Evolutionary conservation across 2,113 vertebrate species (phyloP).

Genomic region (Forbesichthys agassizii): DNA sequence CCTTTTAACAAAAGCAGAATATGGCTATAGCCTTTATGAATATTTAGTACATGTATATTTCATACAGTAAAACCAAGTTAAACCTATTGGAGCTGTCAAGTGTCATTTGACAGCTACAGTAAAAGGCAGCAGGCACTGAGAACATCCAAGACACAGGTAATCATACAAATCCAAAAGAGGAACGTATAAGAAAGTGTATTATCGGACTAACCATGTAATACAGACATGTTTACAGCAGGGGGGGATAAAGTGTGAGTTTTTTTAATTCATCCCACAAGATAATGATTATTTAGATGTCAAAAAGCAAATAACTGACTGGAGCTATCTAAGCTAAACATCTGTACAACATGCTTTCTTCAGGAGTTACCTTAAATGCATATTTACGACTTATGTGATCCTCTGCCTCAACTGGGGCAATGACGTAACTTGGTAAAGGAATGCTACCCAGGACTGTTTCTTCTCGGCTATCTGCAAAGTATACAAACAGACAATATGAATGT

Average conservation of each 20-base stretch:
- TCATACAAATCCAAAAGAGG: neutral
- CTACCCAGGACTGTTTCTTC: slow-evolving; percentile 96
- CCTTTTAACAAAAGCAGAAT: neutral
- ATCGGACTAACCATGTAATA: neutral
- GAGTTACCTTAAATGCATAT: slow-evolving; percentile 93
- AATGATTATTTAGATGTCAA: neutral
- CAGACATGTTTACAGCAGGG: neutral
- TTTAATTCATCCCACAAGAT: neutral
- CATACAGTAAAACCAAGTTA: no score
- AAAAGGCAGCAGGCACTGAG: neutral
- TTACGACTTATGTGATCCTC: slow-evolving; percentile 97
- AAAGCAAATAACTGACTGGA: neutral
- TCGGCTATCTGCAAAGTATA: slow-evolving; percentile 84
- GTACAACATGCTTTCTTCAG: neutral
- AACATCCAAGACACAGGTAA: neutral
- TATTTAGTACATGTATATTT: neutral
- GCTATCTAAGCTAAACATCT: neutral
- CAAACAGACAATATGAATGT: neutral
- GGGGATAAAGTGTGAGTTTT: neutral
- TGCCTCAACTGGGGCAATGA: slow-evolving; percentile 85
- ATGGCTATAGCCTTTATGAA: neutral
- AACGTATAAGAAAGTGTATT: no score
- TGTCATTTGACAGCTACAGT: neutral
- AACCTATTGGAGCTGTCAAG: no score
- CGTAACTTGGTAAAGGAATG: slow-evolving; percentile 94